Base-by-base conservation (phyloP, 2,797 vertebrate genomes). In the Oreochromis grahami region DNA sequence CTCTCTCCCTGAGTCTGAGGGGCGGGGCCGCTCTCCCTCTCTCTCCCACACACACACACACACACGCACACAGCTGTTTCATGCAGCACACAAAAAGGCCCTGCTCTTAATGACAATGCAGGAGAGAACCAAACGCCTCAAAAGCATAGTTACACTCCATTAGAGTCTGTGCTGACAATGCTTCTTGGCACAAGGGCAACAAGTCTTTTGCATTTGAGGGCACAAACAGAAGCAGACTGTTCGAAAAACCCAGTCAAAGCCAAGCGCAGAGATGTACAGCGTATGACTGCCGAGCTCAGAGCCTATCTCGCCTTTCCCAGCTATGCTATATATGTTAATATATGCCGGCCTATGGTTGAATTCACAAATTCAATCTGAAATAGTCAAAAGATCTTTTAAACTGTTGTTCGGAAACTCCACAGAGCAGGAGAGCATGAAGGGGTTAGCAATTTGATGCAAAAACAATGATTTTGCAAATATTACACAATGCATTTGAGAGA, bases 31-130 rank as follows among this genome's bases (percentile, higher is more conserved):
- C 38, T 26, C 24, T 17, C 65, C 3, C 63, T 29, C 41, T 45
- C 65, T 4, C 56, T 2, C 38, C 0, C 55, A 1, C 13, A 5
- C 26, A 17, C 53, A 1, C 5, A 4, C 52, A 13, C 51, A 7
- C 50, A 3, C 48, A 50, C 48, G 4, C 13, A 48, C 24, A 48
- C 15, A 48, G 43, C 15, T 74, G 43, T 17, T 50, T 45, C 43
- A 74, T 74, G 43, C 70, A 48, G 17, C 43, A 74, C 26, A 74
- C 70, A 50, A 74, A 74, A 50, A 74, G 43, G 0, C 26, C 0
- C 43, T 74, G 70, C 70, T 74, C 68, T 74, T 74, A 74, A 19
- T 74, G 15, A 74, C 68, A 74, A 50, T 13, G 43, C 26, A 50
- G 24, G 68, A 74, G 6, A 74, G 26, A 74, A n/a, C 15, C 26